These are phyloP conservation scores for Orchestia grillus DNA, from an alignment of 1,140 invertebrate genomes.

Conservation along the genomic window DNA sequence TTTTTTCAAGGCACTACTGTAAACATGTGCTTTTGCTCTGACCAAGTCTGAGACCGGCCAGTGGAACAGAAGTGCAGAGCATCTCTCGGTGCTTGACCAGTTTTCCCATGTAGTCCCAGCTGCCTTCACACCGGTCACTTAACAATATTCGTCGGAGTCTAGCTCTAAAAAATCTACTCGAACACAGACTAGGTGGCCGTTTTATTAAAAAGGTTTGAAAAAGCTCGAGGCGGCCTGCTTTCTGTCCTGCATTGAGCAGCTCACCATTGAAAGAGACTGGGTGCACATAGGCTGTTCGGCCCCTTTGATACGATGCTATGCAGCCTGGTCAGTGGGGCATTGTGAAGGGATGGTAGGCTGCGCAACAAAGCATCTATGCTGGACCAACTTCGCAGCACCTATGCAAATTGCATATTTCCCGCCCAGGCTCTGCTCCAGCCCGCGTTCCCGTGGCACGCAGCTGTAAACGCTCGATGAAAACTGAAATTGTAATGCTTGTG, in stretches of 20 bases:
- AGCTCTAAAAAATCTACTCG: conserved; percentile 33
- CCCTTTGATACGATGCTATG: conserved; percentile 37
- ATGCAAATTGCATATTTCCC: conserved; percentile 42
- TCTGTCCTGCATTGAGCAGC: conserved; percentile 40
- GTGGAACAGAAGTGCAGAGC: neutral
- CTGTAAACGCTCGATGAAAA: neutral
- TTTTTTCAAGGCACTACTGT: neutral
- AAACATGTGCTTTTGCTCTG: neutral
- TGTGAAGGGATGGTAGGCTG: conserved; percentile 32
- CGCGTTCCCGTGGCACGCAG: neutral
- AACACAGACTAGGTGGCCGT: conserved; percentile 13
- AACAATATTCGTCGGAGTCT: conserved; percentile 13
- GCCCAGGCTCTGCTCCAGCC: neutral
- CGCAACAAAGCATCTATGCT: conserved; percentile 47
- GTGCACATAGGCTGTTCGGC: conserved; percentile 49
- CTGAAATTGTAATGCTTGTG: neutral
- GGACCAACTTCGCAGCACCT: conserved; percentile 43
- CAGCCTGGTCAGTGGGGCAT: conserved; percentile 48
- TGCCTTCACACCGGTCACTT: conserved; percentile 51
- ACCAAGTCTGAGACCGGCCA: neutral
- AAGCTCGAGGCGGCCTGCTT: conserved; percentile 5
- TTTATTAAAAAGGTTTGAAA: conserved; percentile 25
- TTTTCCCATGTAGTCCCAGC: conserved; percentile 8
- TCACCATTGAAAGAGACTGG: conserved; percentile 14
- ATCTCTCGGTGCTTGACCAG: conserved; percentile 32